phyloP scores from a whole-genome alignment of 2,888 invertebrate species.

The Aspidiotus destructor region DNA sequence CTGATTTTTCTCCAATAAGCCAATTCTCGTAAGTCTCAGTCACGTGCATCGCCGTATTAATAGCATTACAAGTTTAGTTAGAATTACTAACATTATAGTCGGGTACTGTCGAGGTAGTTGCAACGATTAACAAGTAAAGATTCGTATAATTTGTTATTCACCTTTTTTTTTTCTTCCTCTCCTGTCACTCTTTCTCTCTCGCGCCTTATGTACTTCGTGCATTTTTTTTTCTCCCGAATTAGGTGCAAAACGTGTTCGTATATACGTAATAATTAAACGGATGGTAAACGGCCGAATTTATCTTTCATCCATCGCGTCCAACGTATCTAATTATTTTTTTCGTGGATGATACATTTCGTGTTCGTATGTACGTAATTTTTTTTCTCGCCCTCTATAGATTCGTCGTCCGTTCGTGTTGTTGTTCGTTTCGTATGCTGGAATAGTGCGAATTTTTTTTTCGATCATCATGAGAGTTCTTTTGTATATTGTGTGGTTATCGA shows the following conservation, averaged over 20 bases:
- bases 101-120: conserved; percentile 19
- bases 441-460: background rate
- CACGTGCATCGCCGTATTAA: conserved; percentile 31
- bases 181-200: background rate
- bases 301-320: background rate
- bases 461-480: conserved; percentile 18
- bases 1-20: conserved; percentile 29
- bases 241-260: background rate
- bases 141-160: conserved; percentile 10
- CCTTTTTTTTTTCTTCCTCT: background rate
- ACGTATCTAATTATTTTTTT: conserved; percentile 3
- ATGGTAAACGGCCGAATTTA: background rate
- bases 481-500: conserved; percentile 13
- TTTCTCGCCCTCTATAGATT: background rate
- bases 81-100: conserved; percentile 27
- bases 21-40: conserved; percentile 32
- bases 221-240: background rate
- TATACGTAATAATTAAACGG: conserved; percentile 1
- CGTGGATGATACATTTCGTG: background rate
- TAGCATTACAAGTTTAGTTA: conserved; percentile 21
- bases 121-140: conserved; percentile 24
- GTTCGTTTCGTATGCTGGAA: background rate
- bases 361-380: too few species aligned
- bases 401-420: background rate
- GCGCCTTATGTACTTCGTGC: background rate